These are phyloP conservation scores for Halesus radiatus DNA, from an alignment of 1,140 invertebrate species.

Conservation along the genomic window DNA sequence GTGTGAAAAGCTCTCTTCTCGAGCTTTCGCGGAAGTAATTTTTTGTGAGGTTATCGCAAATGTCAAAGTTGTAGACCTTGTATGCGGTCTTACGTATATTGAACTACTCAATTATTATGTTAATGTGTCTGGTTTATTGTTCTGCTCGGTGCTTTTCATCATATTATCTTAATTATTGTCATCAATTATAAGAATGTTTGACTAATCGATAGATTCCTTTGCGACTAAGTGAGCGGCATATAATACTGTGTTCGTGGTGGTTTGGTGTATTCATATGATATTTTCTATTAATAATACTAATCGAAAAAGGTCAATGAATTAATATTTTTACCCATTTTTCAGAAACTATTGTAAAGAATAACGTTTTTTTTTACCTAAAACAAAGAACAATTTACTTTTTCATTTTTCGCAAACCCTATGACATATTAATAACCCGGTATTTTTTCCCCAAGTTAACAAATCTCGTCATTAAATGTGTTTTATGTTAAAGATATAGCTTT, in stretches of 20 bases:
- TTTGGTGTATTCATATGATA: background rate
- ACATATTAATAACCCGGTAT: no score
- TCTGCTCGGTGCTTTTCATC: background rate
- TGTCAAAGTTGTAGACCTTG: conserved; percentile 47
- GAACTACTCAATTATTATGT: conserved; percentile 10
- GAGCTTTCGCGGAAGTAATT: background rate
- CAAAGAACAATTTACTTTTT: no score
- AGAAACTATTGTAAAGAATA: no score
- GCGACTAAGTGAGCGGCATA: background rate
- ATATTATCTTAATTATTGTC: background rate
- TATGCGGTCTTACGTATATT: background rate
- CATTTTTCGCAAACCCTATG: no score
- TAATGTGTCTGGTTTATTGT: conserved; percentile 8
- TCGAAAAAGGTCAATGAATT: background rate
- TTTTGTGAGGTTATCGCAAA: conserved; percentile 51
- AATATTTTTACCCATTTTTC: no score
- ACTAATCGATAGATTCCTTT: background rate
- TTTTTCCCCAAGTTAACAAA: no score
- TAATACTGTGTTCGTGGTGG: background rate
- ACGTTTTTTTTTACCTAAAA: no score
- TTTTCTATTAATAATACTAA: no score
- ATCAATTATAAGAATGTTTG: background rate
- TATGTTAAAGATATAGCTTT: no score
- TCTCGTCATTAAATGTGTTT: no score
- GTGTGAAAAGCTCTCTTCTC: background rate